Evolutionary conservation across 2,797 vertebrate genomes (phyloP), one percentile per base, ranked within the genome.

Genomic region (Danio albolineatus): DNA sequence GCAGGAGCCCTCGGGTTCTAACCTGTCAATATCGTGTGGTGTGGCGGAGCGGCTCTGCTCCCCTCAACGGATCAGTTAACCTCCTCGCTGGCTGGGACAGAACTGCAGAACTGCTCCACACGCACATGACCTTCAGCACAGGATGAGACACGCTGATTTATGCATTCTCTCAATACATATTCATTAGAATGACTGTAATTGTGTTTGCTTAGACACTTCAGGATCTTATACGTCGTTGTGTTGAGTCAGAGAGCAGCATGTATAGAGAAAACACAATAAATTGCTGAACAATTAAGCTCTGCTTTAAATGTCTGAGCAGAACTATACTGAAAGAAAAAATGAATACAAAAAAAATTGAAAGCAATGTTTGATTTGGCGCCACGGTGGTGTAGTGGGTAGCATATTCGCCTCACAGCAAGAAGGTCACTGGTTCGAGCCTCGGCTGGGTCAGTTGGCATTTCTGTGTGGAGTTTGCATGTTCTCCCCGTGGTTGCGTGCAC

Each of bases 1-100:
- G 91, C 92, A 94, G 93, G 90, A 92, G 92, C 94, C 94, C 93
- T 92, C 91, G 86, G 93, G 93, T 94, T 92, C 90, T 92, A 93
- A 93, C 90, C 93, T 94, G 93, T 95, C 94, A 94, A 94, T 94
- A 94, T 93, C 88, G 86, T 90, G 88, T 70, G 62, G 41, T 73
- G 57, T 51, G 28, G 87, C 83, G 61, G 84, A 88, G 86, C 83
- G 81, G 88, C 91, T 89, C 78, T 81, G 16, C 57, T 72, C 71
- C 75, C 88, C 86, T 89, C 91, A 85, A 87, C 38, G 82, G 82
- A 90, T 91, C 89, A 83, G 90, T 92, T 94, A 94, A 93, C 92
- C 92, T 93, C 89, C 87, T 91, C 90, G 88, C 89, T 88, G 84
- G 75, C 87, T 86, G 89, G 87, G 86, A 89, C 87, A 83, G 61